Conservation (phyloP, 2,797 vertebrate genomes). For the Taeniopygia guttata region DNA sequence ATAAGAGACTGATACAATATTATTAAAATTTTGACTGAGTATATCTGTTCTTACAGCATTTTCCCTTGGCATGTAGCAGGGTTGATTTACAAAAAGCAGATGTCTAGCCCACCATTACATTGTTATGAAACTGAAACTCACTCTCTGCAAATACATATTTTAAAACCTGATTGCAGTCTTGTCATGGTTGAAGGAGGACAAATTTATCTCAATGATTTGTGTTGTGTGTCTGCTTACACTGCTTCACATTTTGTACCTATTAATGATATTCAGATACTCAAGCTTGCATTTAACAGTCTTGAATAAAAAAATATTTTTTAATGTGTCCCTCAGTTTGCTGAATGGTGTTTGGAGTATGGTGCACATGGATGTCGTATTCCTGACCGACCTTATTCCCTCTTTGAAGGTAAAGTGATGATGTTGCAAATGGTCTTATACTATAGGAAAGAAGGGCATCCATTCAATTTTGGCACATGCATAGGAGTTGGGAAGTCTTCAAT, state of each 20-base stretch:
- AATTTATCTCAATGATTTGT: not conserved
- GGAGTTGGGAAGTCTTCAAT: not conserved
- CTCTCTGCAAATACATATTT: not conserved
- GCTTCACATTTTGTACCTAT: not conserved
- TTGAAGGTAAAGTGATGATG: slow-evolving; percentile 87
- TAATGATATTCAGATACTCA: not conserved
- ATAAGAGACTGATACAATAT: not conserved
- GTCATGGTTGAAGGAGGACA: not conserved
- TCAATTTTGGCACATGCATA: not conserved
- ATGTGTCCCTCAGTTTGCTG: slow-evolving; percentile 84
- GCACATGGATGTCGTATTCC: slow-evolving; percentile 95
- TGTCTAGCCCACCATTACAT: not conserved
- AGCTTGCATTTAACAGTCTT: not conserved
- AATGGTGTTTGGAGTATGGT: slow-evolving; percentile 97
- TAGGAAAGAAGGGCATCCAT: not conserved
- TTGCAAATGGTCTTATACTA: not conserved
- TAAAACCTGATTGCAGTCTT: not conserved
- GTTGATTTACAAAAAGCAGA: not conserved
- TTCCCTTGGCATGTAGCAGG: not conserved
- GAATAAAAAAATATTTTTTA: not conserved
- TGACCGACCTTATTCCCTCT: slow-evolving; percentile 96
- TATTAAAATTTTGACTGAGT: not conserved
- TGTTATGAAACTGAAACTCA: not conserved
- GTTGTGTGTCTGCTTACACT: not conserved
- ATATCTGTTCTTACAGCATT: not conserved